These are phyloP conservation scores for Abrostola tripartita DNA, from an alignment of 2,888 invertebrate species.

Conservation along the genomic window DNA sequence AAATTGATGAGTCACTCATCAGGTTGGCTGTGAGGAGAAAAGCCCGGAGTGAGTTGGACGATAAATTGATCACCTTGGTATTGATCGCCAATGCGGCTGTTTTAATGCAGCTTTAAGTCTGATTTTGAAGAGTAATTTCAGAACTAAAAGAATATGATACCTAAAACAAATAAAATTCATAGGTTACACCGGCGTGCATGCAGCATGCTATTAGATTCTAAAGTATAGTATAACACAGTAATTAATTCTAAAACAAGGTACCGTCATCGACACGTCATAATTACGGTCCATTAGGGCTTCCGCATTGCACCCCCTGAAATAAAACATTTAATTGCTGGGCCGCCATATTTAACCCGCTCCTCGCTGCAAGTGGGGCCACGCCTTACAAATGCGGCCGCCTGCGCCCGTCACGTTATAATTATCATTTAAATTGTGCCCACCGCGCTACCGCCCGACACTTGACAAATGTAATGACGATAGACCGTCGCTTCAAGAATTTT, in stretches of 20 bases:
- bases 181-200: background rate
- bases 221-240: conserved; percentile 15
- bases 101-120: too few species aligned
- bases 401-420: conserved; percentile 80
- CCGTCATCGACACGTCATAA: conserved; percentile 26
- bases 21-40: too few species aligned
- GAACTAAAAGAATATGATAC: too few species aligned
- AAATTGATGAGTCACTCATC: too few species aligned
- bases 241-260: conserved; percentile 18
- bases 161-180: background rate
- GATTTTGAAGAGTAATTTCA: too few species aligned
- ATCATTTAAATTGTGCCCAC: conserved; percentile 86
- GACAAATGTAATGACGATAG: conserved; percentile 87
- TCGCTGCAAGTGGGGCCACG: conserved; percentile 32
- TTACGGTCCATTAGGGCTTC: conserved; percentile 32
- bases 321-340: conserved; percentile 25
- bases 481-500: conserved; percentile 85
- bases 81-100: too few species aligned
- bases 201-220: background rate
- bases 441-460: conserved; percentile 84
- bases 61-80: too few species aligned
- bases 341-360: conserved; percentile 36
- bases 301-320: conserved; percentile 32
- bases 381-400: conserved; percentile 55
- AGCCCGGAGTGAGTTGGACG: too few species aligned